phyloP scores from a whole-genome alignment of 2,888 invertebrate species.

The Polyploca ridens region DNA sequence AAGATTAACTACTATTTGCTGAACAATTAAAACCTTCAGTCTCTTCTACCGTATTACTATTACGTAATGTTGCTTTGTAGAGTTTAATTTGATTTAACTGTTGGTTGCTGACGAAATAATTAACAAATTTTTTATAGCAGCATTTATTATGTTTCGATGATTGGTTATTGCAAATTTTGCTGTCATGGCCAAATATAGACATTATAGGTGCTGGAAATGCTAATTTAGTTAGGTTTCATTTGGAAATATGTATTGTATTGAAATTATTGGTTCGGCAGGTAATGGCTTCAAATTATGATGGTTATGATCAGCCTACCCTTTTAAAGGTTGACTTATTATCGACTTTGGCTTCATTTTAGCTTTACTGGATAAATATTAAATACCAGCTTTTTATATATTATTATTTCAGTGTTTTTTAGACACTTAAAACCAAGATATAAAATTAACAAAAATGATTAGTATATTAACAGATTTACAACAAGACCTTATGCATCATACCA shows the following conservation, averaged over 20 bases:
- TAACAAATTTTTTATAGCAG: conserved; percentile 34
- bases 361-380: no score
- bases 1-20: conserved; percentile 80
- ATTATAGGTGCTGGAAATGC: conserved; percentile 24
- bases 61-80: conserved; percentile 28
- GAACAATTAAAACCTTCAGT: conserved; percentile 54
- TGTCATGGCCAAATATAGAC: conserved; percentile 34
- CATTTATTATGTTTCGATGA: conserved; percentile 44
- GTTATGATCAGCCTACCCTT: neutral
- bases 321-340: neutral
- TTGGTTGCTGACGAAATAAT: conserved; percentile 10
- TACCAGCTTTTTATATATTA: no score
- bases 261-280: neutral
- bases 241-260: conserved; percentile 11
- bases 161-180: conserved; percentile 44
- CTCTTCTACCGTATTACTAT: conserved; percentile 63
- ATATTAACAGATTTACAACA: no score
- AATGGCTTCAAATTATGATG: neutral
- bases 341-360: neutral
- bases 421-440: no score
- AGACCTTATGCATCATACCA: no score
- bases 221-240: conserved; percentile 19
- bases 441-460: no score
- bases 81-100: conserved; percentile 18
- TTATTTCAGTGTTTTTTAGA: no score